Evolutionary conservation across 2,888 invertebrate species (phyloP).

Genomic region (Notodonta dromedarius): DNA sequence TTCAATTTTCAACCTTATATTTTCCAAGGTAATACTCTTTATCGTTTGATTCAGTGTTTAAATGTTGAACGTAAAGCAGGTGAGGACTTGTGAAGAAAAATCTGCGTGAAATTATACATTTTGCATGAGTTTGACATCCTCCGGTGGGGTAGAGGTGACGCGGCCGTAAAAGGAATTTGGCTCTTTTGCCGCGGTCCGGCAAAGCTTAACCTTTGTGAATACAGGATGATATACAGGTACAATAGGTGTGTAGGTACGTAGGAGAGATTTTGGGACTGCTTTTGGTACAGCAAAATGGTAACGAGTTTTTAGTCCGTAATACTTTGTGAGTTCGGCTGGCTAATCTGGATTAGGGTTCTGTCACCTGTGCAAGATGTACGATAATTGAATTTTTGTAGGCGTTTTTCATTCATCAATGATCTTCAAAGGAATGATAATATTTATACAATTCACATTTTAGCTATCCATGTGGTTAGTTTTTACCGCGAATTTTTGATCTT

Average conservation of each 20-base stretch:
- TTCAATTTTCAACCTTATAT: not conserved
- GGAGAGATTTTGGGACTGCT: not conserved
- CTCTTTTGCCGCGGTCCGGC: conserved; percentile 3
- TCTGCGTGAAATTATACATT: conserved; percentile 1
- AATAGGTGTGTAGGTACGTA: not conserved
- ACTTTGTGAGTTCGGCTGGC: not conserved
- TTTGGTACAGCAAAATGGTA: not conserved
- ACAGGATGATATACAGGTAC: not conserved
- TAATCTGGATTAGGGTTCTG: not conserved
- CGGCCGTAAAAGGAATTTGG: not conserved
- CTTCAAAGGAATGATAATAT: too few relatives aligned
- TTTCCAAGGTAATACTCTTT: not conserved
- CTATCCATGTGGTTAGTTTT: too few relatives aligned
- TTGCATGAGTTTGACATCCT: not conserved
- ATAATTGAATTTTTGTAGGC: too few relatives aligned
- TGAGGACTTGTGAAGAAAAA: conserved; percentile 2
- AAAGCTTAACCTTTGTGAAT: conserved; percentile 1
- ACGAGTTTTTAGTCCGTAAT: not conserved
- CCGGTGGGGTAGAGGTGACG: not conserved
- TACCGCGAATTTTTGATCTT: too few relatives aligned
- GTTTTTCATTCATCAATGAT: too few relatives aligned
- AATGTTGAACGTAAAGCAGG: not conserved
- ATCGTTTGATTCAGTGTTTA: not conserved
- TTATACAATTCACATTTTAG: too few relatives aligned
- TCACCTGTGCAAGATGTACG: not conserved